Evolutionary conservation across 2,888 invertebrate genomes (phyloP).

Genomic region (Lasioglossum morio): DNA sequence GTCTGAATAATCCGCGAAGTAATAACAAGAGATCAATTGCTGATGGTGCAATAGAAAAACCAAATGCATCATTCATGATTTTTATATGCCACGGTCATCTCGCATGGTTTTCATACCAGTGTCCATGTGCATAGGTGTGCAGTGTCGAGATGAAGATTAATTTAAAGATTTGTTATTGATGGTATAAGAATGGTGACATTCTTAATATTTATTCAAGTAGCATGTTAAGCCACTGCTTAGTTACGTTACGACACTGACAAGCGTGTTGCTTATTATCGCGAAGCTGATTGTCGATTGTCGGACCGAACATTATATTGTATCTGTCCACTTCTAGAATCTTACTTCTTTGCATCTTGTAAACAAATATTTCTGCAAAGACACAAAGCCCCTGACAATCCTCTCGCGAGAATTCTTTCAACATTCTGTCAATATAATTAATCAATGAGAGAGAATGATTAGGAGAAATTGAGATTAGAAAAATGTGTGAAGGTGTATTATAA

Average conservation of each 20-base stretch:
- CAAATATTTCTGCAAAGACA: neutral
- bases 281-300: neutral
- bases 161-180: conserved; percentile 8
- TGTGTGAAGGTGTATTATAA: too few species aligned
- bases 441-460: neutral
- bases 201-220: conserved; percentile 4
- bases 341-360: neutral
- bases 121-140: neutral
- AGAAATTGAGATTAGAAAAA: too few species aligned
- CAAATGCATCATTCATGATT: conserved; percentile 4
- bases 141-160: conserved; percentile 3
- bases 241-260: neutral
- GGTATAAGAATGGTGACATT: conserved; percentile 9
- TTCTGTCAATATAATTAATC: neutral
- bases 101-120: neutral
- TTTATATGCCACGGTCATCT: conserved; percentile 3
- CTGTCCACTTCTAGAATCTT: neutral
- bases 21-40: neutral
- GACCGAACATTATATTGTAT: neutral
- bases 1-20: neutral
- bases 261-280: neutral
- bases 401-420: neutral
- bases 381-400: neutral
- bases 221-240: neutral
- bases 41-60: conserved; percentile 1